Percentiles rank a stretch among this genome's conserved stretches.
phyloP scores from a whole-genome alignment of 2,888 invertebrate genomes.

The Drosophila prolongata region DNA sequence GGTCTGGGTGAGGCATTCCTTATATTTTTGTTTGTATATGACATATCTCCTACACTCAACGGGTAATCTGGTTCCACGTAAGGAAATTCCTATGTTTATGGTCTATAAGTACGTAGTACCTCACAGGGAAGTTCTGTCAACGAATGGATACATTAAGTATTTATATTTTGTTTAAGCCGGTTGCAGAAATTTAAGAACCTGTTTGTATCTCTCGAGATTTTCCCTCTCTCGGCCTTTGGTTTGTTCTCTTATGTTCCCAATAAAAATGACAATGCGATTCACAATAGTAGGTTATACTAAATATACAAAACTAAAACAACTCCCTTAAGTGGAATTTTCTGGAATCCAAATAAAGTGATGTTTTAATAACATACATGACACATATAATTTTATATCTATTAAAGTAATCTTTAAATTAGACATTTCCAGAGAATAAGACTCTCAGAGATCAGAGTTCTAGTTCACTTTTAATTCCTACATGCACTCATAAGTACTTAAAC shows the following conservation, averaged over 20 bases:
- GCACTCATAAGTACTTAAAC: too few relatives aligned
- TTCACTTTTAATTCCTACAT: too few relatives aligned
- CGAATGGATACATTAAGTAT: conserved; percentile 9
- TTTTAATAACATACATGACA: too few relatives aligned
- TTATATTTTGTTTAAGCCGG: conserved; percentile 50
- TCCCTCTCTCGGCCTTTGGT: not conserved
- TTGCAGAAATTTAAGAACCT: conserved; percentile 59
- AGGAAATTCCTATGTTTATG: conserved; percentile 53
- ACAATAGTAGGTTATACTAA: not conserved
- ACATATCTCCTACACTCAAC: conserved; percentile 15
- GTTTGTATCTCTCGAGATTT: conserved; percentile 40
- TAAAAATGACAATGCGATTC: conserved; percentile 29
- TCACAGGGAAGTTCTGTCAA: conserved; percentile 13
- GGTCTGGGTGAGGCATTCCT: conserved; percentile 21
- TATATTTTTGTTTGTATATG: not conserved
- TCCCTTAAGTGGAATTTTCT: not conserved
- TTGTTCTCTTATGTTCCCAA: conserved; percentile 12
- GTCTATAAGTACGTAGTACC: conserved; percentile 12
- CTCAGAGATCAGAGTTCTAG: not conserved
- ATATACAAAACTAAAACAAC: not conserved
- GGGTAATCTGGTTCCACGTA: conserved; percentile 15
- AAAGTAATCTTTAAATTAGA: too few relatives aligned
- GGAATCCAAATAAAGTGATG: not conserved
- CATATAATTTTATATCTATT: not conserved
- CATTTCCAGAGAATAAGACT: not conserved